Evolutionary conservation across 2,888 invertebrate genomes (phyloP).

Genomic region (Noctua comes): DNA sequence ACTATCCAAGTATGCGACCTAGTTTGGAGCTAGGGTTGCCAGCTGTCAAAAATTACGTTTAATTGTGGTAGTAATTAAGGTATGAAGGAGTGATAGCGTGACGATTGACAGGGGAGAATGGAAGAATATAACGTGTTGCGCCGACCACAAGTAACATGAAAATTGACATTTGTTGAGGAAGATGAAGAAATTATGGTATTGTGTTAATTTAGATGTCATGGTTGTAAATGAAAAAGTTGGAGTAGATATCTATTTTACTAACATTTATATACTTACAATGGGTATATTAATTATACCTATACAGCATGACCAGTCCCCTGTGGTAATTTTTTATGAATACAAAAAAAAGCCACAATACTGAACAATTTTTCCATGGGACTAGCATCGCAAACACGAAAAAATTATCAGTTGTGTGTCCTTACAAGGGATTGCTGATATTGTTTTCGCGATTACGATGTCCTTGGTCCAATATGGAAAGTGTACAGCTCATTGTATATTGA

Average conservation of each 20-base stretch:
- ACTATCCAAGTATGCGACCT: slow-evolving; percentile 21
- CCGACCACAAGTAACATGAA: no score
- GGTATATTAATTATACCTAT: background rate
- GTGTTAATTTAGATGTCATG: background rate
- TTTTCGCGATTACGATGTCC: no score
- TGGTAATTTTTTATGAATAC: background rate
- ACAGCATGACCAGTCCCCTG: background rate
- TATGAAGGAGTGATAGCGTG: background rate
- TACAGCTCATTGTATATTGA: background rate
- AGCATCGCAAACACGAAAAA: background rate
- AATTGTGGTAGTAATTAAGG: background rate
- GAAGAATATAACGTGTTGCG: no score
- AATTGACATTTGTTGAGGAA: no score
- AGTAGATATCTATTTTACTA: background rate
- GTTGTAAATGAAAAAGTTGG: background rate
- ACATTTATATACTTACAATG: background rate
- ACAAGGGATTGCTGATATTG: no score
- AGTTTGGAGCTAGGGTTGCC: slow-evolving; percentile 34
- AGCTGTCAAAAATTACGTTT: slow-evolving; percentile 2
- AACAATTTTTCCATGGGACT: background rate
- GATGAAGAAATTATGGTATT: background rate
- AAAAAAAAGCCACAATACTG: background rate
- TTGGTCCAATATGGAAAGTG: background rate
- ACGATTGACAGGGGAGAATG: no score
- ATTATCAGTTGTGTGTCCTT: background rate